Base-by-base conservation (phyloP, 2,797 vertebrate genomes). In the Rhabdophis nuchalis region DNA sequence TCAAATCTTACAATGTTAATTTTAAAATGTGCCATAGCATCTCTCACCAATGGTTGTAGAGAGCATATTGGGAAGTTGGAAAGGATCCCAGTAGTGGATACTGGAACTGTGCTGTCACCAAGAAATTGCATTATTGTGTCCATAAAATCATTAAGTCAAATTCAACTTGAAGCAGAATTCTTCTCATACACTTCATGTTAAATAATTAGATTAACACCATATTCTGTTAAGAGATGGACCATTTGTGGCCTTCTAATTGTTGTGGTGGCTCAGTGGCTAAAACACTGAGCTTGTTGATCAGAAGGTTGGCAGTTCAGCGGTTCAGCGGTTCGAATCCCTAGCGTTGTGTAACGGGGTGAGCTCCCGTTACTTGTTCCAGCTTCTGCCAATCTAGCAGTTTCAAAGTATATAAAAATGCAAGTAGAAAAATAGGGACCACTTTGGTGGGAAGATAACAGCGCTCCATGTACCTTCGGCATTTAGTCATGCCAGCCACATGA, bases 151-250 rank as follows among this genome's bases (percentile, higher is more conserved):
- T n/a, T 32, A 72, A 72, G n/a, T 72, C 64, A 72, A 72, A 72
- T 36, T 72, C 64, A 72, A 72, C 13, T 72, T 72, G 64, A 72
- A 87, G 29, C 41, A 90, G 14, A 20, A 53, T 10, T 14, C 5
- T 32, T 13, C 0, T 25, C 3, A 27, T 4, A 87, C 2, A 36
- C 9, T 3, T 0, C 14, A 2, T 0, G 25, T 0, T 12, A 2
- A 92, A 23, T 18, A 64, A 82, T 2, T 56, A 23, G 20, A 46
- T 92, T 32, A 56, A 56, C 29, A 41, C 32, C 25, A 7, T 61
- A 72, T 7, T 46, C 1, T 1, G 9, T 18, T 41, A 77, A 77
- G 36, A 77, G 14, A 36, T 41, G 5, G 68, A 36, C 68, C 36
- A 77, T 23, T 41, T 41, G 18, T 77, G 9, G 18, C 18, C 72